These are phyloP conservation scores for Leiothrix lutea DNA, from an alignment of 2,113 vertebrate genomes.

Conservation along the genomic window DNA sequence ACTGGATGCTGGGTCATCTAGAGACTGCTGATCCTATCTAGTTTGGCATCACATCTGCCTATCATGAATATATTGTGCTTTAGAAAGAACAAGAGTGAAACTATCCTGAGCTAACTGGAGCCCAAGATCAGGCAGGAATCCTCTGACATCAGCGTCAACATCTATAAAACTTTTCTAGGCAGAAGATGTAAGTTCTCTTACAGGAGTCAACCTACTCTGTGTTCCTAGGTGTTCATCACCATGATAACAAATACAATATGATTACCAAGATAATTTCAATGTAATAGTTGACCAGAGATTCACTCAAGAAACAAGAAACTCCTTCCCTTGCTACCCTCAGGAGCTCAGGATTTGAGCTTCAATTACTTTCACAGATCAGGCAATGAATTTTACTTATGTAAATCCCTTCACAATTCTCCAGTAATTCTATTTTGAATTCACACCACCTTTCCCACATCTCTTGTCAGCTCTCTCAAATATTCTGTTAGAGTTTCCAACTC, in stretches of 20 bases:
- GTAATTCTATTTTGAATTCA: slow-evolving; percentile 22
- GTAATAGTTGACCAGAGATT: background rate
- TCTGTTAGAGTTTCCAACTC: background rate
- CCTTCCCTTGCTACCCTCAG: background rate
- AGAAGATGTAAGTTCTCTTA: background rate
- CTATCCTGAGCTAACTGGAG: background rate
- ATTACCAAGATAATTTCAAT: background rate
- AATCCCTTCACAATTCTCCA: slow-evolving; percentile 10
- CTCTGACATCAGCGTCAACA: background rate
- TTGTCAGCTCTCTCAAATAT: background rate
- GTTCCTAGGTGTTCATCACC: background rate
- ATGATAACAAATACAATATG: background rate
- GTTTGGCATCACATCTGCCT: background rate
- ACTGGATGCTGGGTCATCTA: background rate
- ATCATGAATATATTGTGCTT: background rate
- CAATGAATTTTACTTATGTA: slow-evolving; percentile 21
- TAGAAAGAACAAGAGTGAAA: background rate
- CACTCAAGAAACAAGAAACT: slow-evolving; percentile 20
- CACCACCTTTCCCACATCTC: background rate
- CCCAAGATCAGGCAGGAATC: background rate
- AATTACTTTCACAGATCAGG: background rate
- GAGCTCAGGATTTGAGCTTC: slow-evolving; percentile 25
- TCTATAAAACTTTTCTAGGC: background rate
- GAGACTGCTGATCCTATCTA: background rate
- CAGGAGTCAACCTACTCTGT: background rate